Evolutionary conservation across 2,888 invertebrate genomes (phyloP).

Genomic region (Drosophila flavopinicola): DNA sequence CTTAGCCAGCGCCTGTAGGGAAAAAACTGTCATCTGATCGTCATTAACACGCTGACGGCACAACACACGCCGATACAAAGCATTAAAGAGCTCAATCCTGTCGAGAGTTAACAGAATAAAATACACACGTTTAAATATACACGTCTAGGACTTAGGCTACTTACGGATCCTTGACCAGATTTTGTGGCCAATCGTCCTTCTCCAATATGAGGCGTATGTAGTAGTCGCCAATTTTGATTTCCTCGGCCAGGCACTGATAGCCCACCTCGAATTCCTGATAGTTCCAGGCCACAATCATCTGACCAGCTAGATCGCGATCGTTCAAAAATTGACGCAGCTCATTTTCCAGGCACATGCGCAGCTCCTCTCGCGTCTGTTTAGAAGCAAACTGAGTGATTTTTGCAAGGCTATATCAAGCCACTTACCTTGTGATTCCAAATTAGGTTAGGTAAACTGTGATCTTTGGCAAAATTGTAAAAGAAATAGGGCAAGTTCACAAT

Average conservation of each 20-base stretch:
- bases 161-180: slow-evolving; percentile 95
- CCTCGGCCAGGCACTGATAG: slow-evolving; percentile 97
- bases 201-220: slow-evolving; percentile 97
- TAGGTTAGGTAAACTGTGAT: slow-evolving; percentile 97
- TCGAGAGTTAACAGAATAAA: slow-evolving; percentile 59
- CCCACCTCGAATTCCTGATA: slow-evolving; percentile 98
- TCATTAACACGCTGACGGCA: slow-evolving; percentile 92
- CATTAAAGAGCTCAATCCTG: slow-evolving; percentile 98
- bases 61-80: slow-evolving; percentile 98
- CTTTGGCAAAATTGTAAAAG: slow-evolving; percentile 96
- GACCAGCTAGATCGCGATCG: slow-evolving; percentile 94
- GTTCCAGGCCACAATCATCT: slow-evolving; percentile 96
- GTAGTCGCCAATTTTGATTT: slow-evolving; percentile 99
- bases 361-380: slow-evolving; percentile 95
- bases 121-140: too few relatives aligned
- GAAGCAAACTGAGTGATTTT: slow-evolving; percentile 28
- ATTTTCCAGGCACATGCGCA: slow-evolving; percentile 95
- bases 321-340: slow-evolving; percentile 95
- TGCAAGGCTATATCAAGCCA: neutral
- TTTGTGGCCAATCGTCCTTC: slow-evolving; percentile 93
- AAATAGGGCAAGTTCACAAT: slow-evolving; percentile 89
- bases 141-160: slow-evolving; percentile 80
- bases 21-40: slow-evolving; percentile 97
- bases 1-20: slow-evolving; percentile 98
- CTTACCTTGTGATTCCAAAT: slow-evolving; percentile 99